A percentile compares a stretch with the other conserved stretches of the same genome.
These are phyloP conservation scores for Percina caprodes DNA, from an alignment of 2,113 vertebrate genomes.

Conservation along the genomic window DNA sequence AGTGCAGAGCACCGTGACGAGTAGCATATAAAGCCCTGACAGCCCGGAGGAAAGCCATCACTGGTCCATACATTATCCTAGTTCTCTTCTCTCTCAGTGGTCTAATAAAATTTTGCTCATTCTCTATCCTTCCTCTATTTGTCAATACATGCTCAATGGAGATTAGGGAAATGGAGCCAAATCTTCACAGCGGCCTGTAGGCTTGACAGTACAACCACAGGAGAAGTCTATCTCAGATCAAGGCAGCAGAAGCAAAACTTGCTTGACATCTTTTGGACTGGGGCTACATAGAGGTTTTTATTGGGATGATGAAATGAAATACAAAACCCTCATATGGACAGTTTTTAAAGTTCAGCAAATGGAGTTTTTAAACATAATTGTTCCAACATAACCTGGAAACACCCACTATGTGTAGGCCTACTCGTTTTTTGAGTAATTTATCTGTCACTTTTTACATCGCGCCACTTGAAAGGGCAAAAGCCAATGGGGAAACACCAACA, in stretches of 20 bases:
- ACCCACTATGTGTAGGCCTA: no score
- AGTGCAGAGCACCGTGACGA: constrained; percentile 72
- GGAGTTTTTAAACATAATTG: neutral
- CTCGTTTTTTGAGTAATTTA: no score
- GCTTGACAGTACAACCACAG: constrained; percentile 32
- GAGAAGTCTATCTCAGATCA: constrained; percentile 17
- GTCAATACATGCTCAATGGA: constrained; percentile 47
- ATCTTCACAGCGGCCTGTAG: constrained; percentile 22
- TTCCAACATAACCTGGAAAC: neutral
- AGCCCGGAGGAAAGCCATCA: constrained; percentile 57
- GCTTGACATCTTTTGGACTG: neutral
- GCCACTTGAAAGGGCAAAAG: no score
- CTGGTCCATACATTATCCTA: constrained; percentile 61
- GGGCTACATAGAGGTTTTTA: constrained; percentile 11
- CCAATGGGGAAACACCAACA: no score
- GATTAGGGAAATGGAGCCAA: constrained; percentile 27
- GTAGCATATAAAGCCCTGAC: constrained; percentile 73
- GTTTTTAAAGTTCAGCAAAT: constrained; percentile 7
- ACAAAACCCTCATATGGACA: neutral
- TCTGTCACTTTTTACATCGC: no score
- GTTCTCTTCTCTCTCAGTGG: constrained; percentile 38
- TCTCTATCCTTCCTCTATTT: constrained; percentile 38
- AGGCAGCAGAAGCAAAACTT: constrained; percentile 45
- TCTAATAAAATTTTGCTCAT: constrained; percentile 51
- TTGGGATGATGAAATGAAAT: constrained; percentile 13